A percentile compares a stretch with the other conserved stretches of the same genome.
These are phyloP conservation scores for Gracilinanus agilis DNA, from an alignment of 2,113 vertebrate genomes.

Conservation along the genomic window DNA sequence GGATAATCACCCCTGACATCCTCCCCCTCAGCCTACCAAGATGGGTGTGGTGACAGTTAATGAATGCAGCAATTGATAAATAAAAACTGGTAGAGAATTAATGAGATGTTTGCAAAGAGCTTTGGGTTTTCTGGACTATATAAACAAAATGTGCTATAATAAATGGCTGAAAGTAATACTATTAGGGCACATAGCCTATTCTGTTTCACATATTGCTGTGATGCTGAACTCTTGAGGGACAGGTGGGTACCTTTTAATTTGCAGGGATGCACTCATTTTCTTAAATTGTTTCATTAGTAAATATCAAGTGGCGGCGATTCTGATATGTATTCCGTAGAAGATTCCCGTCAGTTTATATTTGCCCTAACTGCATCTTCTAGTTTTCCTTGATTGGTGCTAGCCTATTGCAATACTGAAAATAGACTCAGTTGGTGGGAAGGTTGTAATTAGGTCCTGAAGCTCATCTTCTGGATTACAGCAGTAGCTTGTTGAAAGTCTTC, in stretches of 20 bases:
- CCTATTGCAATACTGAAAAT: not conserved
- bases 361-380: not conserved
- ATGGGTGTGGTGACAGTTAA: not conserved
- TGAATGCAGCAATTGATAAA: constrained; percentile 11
- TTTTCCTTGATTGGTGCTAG: constrained; percentile 2
- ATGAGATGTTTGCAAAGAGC: constrained; percentile 44
- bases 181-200: not conserved
- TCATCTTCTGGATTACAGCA: not conserved
- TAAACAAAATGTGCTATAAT: constrained; percentile 23
- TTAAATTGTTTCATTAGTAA: not conserved
- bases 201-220: not conserved
- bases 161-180: constrained; percentile 34
- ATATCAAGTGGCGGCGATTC: not conserved
- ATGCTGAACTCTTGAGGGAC: constrained; percentile 6
- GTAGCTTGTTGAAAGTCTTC: not conserved
- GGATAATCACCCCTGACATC: not conserved
- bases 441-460: constrained; percentile 14
- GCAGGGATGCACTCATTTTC: not conserved
- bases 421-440: not conserved
- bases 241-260: not conserved
- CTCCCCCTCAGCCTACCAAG: not conserved
- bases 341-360: not conserved
- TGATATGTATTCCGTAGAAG: not conserved
- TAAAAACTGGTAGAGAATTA: constrained; percentile 15
- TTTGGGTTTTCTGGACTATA: constrained; percentile 18